A percentile compares a stretch with the other conserved stretches of the same genome.
These are phyloP conservation scores for Luidia sarsii DNA, from an alignment of 53 echinoderm and acorn worm species.

Conservation along the genomic window DNA sequence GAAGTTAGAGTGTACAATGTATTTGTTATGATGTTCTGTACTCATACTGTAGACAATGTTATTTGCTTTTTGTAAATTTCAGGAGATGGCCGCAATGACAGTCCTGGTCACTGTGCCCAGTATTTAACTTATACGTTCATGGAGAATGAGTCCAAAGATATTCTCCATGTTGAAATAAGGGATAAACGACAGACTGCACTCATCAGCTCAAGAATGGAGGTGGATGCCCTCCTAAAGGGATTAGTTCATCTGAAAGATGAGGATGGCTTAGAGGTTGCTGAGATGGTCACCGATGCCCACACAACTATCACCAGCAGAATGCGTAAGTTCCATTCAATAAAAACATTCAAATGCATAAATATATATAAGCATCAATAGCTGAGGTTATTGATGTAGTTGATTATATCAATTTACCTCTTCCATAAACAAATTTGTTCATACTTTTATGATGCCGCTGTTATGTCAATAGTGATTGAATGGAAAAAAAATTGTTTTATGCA, in stretches of 20 bases:
- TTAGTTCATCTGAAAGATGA: constrained; percentile 16
- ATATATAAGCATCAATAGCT: too few species aligned
- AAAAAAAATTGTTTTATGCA: too few species aligned
- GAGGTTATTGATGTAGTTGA: too few species aligned
- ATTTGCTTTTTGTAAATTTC: neutral
- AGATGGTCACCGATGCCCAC: constrained; percentile 67
- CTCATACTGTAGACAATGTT: too few species aligned
- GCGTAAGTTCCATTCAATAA: too few species aligned
- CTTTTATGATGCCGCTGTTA: too few species aligned
- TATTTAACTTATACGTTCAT: constrained; percentile 54
- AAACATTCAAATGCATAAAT: too few species aligned
- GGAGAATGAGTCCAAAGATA: constrained; percentile 15
- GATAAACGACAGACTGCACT: constrained; percentile 43
- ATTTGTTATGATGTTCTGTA: too few species aligned
- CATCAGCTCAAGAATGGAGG: constrained; percentile 51
- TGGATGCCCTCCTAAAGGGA: constrained; percentile 38
- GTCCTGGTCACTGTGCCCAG: constrained; percentile 57
- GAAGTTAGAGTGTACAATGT: neutral
- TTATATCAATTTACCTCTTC: too few species aligned
- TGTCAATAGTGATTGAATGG: too few species aligned
- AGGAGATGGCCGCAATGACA: constrained; percentile 51
- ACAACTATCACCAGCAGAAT: constrained; percentile 22
- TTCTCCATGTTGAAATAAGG: constrained; percentile 43
- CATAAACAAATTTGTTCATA: too few species aligned
- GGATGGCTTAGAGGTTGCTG: neutral